A percentile compares a stretch with the other conserved stretches of the same genome.
These are phyloP conservation scores for Gadus macrocephalus DNA, from an alignment of 2,113 vertebrate species.

Conservation along the genomic window DNA sequence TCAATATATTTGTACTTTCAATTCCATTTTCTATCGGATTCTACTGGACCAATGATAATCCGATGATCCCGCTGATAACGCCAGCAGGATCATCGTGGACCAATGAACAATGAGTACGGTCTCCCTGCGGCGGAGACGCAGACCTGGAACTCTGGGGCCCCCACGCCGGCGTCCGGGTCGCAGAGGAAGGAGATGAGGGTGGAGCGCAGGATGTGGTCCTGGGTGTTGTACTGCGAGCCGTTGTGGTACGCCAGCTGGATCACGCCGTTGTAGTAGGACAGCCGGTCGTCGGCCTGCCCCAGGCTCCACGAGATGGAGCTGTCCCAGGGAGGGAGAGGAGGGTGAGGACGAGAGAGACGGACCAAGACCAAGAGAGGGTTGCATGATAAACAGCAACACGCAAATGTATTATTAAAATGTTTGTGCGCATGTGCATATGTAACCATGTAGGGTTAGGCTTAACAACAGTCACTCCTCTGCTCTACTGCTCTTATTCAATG, in stretches of 20 bases:
- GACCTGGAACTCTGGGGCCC: slow-evolving; percentile 89
- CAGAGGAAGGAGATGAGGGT: slow-evolving; percentile 92
- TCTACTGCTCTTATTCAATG: too few relatives aligned
- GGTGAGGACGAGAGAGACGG: neutral
- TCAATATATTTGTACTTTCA: too few relatives aligned
- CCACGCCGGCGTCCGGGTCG: slow-evolving; percentile 76
- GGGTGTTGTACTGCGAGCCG: slow-evolving; percentile 83
- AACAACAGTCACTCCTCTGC: too few relatives aligned
- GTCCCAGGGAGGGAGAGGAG: slow-evolving; percentile 8
- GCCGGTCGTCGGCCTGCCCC: slow-evolving; percentile 76
- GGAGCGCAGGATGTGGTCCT: slow-evolving; percentile 73
- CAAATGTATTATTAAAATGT: too few relatives aligned
- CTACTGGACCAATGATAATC: too few relatives aligned
- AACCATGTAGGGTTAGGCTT: too few relatives aligned
- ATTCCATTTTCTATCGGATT: too few relatives aligned
- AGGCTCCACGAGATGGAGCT: slow-evolving; percentile 77
- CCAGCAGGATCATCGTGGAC: too few relatives aligned
- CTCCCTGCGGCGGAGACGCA: neutral
- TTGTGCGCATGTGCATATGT: too few relatives aligned
- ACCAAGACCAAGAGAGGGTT: neutral
- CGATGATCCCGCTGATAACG: too few relatives aligned
- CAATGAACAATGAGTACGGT: too few relatives aligned
- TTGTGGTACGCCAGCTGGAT: slow-evolving; percentile 84
- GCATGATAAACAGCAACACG: neutral
- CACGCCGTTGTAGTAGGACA: slow-evolving; percentile 90